A percentile compares a stretch with the other conserved stretches of the same genome.
These are phyloP conservation scores for Leguminivora glycinivorella DNA, from an alignment of 1,140 invertebrate genomes.

Conservation along the genomic window DNA sequence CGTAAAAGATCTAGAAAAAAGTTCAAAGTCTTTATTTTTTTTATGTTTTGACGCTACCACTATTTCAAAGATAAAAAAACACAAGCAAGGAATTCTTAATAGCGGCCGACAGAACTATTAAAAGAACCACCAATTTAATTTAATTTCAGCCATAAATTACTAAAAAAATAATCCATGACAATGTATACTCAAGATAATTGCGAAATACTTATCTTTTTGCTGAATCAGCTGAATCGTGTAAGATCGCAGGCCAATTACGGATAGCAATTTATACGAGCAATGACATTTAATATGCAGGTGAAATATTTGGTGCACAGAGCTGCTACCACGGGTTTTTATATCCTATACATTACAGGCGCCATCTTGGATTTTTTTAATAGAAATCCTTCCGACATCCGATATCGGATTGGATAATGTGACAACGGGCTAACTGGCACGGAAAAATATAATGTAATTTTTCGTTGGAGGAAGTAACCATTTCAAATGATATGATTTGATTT, in stretches of 20 bases:
- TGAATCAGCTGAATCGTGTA: conserved; percentile 49
- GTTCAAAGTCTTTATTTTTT: background rate
- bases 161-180: too few relatives aligned
- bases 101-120: background rate
- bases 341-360: too few relatives aligned
- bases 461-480: too few relatives aligned
- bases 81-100: background rate
- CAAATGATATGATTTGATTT: too few relatives aligned
- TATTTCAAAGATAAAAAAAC: background rate
- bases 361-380: too few relatives aligned
- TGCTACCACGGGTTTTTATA: too few relatives aligned
- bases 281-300: conserved; percentile 59
- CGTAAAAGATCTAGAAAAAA: background rate
- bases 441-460: too few relatives aligned
- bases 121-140: too few relatives aligned
- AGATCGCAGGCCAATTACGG: conserved; percentile 47
- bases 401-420: too few relatives aligned
- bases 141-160: too few relatives aligned
- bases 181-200: conserved; percentile 40
- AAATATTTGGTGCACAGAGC: conserved; percentile 51
- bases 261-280: conserved; percentile 59
- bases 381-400: too few relatives aligned
- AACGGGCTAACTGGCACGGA: too few relatives aligned
- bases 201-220: conserved; percentile 54
- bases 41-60: background rate